These are phyloP conservation scores for Rhinogobio ventralis DNA, from an alignment of 2,797 vertebrate species.

Conservation along the genomic window DNA sequence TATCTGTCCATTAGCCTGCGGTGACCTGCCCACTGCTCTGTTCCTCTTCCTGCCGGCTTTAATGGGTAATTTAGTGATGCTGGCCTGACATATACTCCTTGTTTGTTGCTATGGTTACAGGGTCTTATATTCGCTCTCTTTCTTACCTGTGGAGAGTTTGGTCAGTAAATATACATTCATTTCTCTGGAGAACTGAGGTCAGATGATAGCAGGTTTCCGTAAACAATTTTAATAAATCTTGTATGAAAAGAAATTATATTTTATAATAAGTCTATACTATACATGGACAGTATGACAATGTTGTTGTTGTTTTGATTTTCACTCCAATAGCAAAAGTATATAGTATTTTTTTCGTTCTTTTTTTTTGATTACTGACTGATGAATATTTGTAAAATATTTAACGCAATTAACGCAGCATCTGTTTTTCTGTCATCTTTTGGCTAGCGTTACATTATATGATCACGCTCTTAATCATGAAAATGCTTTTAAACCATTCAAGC, in stretches of 20 bases:
- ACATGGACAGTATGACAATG: neutral
- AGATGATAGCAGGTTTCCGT: neutral
- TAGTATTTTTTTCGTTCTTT: no score
- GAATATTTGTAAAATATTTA: no score
- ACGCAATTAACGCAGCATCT: no score
- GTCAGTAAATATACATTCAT: conserved; percentile 55
- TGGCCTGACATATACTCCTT: conserved; percentile 84
- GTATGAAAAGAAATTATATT: neutral
- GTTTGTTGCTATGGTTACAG: conserved; percentile 86
- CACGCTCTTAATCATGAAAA: no score
- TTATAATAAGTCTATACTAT: neutral
- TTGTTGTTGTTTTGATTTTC: neutral
- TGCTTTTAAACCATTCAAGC: no score
- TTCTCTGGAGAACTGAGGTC: conserved; percentile 49
- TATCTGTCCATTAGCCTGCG: conserved; percentile 82
- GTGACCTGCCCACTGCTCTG: conserved; percentile 79
- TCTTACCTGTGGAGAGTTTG: conserved; percentile 50
- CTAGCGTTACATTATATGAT: no score
- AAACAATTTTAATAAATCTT: conserved; percentile 12
- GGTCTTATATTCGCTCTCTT: conserved; percentile 69
- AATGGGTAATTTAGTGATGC: conserved; percentile 87
- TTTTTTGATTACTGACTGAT: no score
- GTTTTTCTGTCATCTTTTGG: no score
- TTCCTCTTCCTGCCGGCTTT: conserved; percentile 78
- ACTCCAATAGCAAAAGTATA: neutral